A percentile compares a stretch with the other conserved stretches of the same genome.
phyloP scores from a whole-genome alignment of 2,888 invertebrate species.

The Lithosia quadra region DNA sequence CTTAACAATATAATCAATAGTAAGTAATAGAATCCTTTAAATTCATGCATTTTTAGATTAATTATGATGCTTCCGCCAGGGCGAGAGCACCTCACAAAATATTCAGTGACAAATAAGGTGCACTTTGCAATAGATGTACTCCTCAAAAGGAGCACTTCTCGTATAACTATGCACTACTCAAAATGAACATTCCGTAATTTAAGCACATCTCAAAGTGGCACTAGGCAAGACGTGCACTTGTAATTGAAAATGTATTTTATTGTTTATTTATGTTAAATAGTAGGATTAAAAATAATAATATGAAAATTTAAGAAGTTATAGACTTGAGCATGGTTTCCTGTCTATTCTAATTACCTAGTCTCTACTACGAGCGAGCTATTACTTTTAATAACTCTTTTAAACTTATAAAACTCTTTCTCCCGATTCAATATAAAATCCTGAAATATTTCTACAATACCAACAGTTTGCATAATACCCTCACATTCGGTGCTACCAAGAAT shows the following conservation, averaged over 20 bases:
- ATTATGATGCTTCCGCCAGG: too few relatives aligned
- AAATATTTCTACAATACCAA: conserved; percentile 3
- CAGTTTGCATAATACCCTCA: not conserved
- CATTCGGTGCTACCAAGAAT: not conserved
- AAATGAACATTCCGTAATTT: not conserved
- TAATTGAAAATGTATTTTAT: not conserved
- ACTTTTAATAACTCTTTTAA: too few relatives aligned
- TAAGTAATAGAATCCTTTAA: not conserved
- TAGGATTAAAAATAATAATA: too few relatives aligned
- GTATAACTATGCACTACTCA: not conserved
- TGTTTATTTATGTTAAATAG: too few relatives aligned
- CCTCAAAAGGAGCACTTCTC: not conserved
- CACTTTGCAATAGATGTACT: too few relatives aligned
- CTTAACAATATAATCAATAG: not conserved
- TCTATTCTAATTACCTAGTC: too few relatives aligned
- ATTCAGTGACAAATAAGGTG: too few relatives aligned
- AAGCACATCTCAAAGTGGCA: not conserved
- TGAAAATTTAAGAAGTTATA: too few relatives aligned
- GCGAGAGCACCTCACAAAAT: too few relatives aligned
- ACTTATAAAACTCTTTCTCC: not conserved
- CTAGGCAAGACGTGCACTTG: not conserved
- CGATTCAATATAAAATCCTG: not conserved
- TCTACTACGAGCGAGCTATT: too few relatives aligned
- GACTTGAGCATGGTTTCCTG: too few relatives aligned
- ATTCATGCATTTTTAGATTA: too few relatives aligned